phyloP scores from a whole-genome alignment of 2,888 invertebrate species.

The Eumerus sabulonum region DNA sequence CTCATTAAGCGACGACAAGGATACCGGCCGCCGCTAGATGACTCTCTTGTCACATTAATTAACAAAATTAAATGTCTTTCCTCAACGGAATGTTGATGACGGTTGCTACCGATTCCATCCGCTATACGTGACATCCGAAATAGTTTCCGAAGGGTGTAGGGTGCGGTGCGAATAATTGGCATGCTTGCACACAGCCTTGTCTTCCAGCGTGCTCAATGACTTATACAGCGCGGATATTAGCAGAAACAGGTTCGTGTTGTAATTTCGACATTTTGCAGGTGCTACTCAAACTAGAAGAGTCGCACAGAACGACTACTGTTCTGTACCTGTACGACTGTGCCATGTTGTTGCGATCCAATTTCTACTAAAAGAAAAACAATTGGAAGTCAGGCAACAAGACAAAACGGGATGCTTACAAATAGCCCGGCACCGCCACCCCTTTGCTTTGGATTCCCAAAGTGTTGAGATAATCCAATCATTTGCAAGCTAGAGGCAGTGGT shows the following conservation, averaged over 20 bases:
- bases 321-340: no score
- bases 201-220: slow-evolving; percentile 6
- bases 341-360: slow-evolving; percentile 34
- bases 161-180: slow-evolving; percentile 27
- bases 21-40: background rate
- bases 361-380: slow-evolving; percentile 9
- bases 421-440: no score
- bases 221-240: background rate
- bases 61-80: slow-evolving; percentile 55
- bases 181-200: slow-evolving; percentile 25
- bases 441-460: background rate
- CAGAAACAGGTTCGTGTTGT: slow-evolving; percentile 36
- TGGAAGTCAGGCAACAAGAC: background rate
- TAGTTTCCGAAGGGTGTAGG: slow-evolving; percentile 26
- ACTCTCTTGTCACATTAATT: slow-evolving; percentile 53
- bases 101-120: slow-evolving; percentile 5
- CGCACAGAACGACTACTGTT: background rate
- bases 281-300: slow-evolving; percentile 1
- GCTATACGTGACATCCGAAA: background rate
- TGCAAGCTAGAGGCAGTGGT: slow-evolving; percentile 1
- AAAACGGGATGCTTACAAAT: slow-evolving; percentile 21
- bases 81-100: slow-evolving; percentile 30
- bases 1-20: slow-evolving; percentile 31
- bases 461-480: slow-evolving; percentile 29
- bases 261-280: slow-evolving; percentile 40